Base-by-base conservation (phyloP, 2,113 vertebrate species). In the Oriolus oriolus region DNA sequence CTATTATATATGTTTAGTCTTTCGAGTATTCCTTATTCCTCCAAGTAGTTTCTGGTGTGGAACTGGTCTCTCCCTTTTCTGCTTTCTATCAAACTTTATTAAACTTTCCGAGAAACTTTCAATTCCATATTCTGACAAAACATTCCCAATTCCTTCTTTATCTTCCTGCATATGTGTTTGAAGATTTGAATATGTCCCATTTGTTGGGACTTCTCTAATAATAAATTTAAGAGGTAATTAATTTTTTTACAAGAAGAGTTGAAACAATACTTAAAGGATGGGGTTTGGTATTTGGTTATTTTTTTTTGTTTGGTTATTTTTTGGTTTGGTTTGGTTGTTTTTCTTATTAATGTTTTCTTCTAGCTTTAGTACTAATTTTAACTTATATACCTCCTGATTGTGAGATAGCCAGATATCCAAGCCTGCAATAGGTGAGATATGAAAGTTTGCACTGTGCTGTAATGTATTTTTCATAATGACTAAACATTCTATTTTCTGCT, bases 401-500 rank as follows among this genome's bases (percentile, higher is more conserved):
- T 39, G 69, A 65, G 44, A 86, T 52, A 83, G 65, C 4, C 47
- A 63, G 37, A 64, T 63, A 87, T 14, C 14, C 19, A 88, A 54
- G 8, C 8, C 76, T 26, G 30, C 16, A 70, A 27, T 7, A 70
- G 11, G 10, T 95, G 61, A 87, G 33, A 91, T 69, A 61, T 28
- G n/a, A 80, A 96, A 85, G 11, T 80, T 86, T 86, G 31, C 7
- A 53, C 23, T 89, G 24, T 79, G 20, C 17, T 84, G 21, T 52
- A 79, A 87, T 21, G 3, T 86, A 28, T 28, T 57, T 88, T 93
- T 91, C 53, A 59, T 84, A 87, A 91, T 44, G 52, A 52, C 37
- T 91, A 89, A 82, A 49, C 9, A 69, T 76, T 61, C 23, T 79
- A 50, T 93, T 97, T 95, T 50, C 57, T 65, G 69, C 53, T 56